phyloP scores from a whole-genome alignment of 2,888 invertebrate genomes.

The Iphiclides podalirius region DNA sequence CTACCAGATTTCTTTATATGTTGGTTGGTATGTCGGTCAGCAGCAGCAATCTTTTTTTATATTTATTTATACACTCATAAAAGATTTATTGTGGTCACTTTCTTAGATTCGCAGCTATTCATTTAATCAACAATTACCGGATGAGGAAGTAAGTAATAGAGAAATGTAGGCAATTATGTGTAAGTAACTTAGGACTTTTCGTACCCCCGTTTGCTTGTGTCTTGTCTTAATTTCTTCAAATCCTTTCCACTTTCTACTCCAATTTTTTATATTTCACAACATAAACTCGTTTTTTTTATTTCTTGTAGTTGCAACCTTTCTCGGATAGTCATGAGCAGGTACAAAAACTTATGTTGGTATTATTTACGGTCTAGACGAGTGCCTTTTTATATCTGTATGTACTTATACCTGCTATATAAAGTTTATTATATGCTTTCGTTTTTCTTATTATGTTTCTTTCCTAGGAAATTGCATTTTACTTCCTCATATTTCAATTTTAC shows the following conservation, averaged over 20 bases:
- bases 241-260: conserved; percentile 13
- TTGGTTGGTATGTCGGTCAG: no score
- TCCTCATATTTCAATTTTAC: conserved; percentile 9
- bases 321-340: conserved; percentile 80
- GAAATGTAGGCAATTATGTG: conserved; percentile 1
- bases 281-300: conserved; percentile 51
- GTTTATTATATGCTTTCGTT: conserved; percentile 24
- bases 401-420: conserved; percentile 30
- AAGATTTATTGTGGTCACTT: conserved; percentile 6
- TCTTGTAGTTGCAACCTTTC: conserved; percentile 79
- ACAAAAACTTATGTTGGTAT: conserved; percentile 58
- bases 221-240: conserved; percentile 16
- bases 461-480: conserved; percentile 16
- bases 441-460: conserved; percentile 8
- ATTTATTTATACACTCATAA: no score
- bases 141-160: conserved; percentile 17
- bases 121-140: neutral
- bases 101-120: conserved; percentile 11
- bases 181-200: conserved; percentile 19
- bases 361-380: conserved; percentile 40
- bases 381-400: conserved; percentile 43
- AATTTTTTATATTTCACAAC: conserved; percentile 36
- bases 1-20: no score
- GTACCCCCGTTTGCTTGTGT: conserved; percentile 19
- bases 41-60: no score